Percentiles rank a stretch among this genome's conserved stretches.
These are phyloP conservation scores for Drosophila bocki DNA, from an alignment of 1,140 invertebrate species.

Conservation along the genomic window DNA sequence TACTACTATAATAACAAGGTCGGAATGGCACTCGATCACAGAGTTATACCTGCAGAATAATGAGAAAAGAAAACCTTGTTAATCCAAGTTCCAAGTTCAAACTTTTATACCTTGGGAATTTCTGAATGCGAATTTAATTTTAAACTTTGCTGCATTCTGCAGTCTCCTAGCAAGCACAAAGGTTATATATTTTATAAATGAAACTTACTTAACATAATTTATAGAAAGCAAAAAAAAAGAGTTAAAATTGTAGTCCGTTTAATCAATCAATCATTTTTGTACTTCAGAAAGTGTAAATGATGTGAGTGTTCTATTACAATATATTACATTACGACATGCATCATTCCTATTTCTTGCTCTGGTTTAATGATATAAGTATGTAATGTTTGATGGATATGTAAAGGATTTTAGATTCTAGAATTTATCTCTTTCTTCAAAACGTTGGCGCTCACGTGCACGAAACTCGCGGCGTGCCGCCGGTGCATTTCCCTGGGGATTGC, in stretches of 20 bases:
- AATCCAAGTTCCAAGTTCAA: neutral
- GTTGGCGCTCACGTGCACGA: constrained; percentile 28
- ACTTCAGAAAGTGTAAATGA: neutral
- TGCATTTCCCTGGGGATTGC: constrained; percentile 16
- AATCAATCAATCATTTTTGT: neutral
- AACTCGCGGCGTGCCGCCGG: constrained; percentile 20
- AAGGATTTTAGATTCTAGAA: neutral
- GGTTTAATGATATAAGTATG: no score
- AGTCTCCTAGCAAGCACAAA: neutral
- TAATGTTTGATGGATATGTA: no score
- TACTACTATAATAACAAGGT: neutral
- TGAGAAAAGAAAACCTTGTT: constrained; percentile 12
- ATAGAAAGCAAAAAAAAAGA: no score
- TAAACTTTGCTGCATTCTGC: neutral
- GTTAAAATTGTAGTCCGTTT: neutral
- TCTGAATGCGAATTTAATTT: neutral
- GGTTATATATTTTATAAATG: neutral
- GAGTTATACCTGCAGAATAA: constrained; percentile 5
- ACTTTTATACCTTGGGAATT: no score
- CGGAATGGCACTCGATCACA: constrained; percentile 21
- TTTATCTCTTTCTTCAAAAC: neutral
- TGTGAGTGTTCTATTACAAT: neutral
- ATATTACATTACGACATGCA: no score
- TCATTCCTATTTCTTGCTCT: no score
- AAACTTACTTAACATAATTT: no score